Conservation (phyloP, 2,888 invertebrate genomes). For the Adelognathus sp. region DNA sequence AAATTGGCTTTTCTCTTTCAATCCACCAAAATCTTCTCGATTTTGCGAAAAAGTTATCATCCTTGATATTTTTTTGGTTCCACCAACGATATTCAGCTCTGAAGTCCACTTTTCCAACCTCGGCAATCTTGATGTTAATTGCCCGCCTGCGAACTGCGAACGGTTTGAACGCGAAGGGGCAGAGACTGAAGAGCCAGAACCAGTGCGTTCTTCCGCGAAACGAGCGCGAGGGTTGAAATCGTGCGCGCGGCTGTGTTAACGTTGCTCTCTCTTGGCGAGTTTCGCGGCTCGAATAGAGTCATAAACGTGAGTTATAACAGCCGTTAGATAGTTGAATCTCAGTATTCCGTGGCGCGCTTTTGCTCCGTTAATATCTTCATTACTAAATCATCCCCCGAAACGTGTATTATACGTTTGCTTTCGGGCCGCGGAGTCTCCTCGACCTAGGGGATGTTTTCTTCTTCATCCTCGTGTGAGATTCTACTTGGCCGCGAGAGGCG, state of each 20-base stretch:
- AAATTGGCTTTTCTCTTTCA: too few relatives aligned
- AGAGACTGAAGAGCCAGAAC: conserved; percentile 44
- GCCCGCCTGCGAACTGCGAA: conserved; percentile 57
- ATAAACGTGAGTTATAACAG: conserved; percentile 80
- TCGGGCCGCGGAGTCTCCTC: conserved; percentile 31
- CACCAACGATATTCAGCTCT: too few relatives aligned
- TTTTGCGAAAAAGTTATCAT: too few relatives aligned
- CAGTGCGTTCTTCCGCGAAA: conserved; percentile 7
- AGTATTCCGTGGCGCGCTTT: conserved; percentile 79
- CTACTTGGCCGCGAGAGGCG: conserved; percentile 1
- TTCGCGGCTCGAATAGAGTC: conserved; percentile 71
- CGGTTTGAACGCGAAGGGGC: background rate
- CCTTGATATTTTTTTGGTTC: too few relatives aligned
- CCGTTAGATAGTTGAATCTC: conserved; percentile 81
- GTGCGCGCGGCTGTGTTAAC: conserved; percentile 26
- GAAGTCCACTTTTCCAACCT: conserved; percentile 53
- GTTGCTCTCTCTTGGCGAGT: conserved; percentile 45
- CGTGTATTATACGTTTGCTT: conserved; percentile 31
- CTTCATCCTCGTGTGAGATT: conserved; percentile 5
- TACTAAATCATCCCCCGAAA: conserved; percentile 80
- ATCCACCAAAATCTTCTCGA: too few relatives aligned
- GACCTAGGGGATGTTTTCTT: conserved; percentile 10
- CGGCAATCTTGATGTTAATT: conserved; percentile 65
- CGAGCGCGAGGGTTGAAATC: conserved; percentile 49
- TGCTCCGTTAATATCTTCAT: conserved; percentile 80